Conservation (phyloP, 2,888 invertebrate genomes). For the Platycheirus rosarum region DNA sequence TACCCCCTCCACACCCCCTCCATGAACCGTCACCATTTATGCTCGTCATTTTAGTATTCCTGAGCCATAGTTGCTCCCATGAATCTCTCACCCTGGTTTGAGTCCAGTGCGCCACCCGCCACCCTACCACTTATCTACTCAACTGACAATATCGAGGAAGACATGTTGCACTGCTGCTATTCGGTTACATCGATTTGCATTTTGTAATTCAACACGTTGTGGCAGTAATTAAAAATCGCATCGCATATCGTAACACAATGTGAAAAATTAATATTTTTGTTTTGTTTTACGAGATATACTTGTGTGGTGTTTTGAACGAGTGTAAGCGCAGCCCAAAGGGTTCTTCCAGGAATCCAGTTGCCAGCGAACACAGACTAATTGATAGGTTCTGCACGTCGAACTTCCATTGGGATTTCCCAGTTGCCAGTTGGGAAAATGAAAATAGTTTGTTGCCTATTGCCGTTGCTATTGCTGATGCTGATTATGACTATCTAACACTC, state of each 20-base stretch:
- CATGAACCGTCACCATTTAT: background rate
- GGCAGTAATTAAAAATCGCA: constrained; percentile 68
- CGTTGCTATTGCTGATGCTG: no score
- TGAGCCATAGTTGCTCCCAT: constrained; percentile 55
- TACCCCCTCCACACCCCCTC: background rate
- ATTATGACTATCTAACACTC: no score
- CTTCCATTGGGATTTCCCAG: constrained; percentile 44
- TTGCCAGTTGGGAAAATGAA: background rate
- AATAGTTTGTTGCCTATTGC: background rate
- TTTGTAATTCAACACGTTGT: constrained; percentile 69
- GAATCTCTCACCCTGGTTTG: constrained; percentile 35
- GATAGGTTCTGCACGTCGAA: constrained; percentile 39
- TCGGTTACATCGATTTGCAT: constrained; percentile 51
- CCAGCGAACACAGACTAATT: constrained; percentile 35
- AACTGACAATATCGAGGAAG: constrained; percentile 67
- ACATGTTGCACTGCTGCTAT: constrained; percentile 51
- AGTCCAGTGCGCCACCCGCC: background rate
- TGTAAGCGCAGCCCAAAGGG: constrained; percentile 12
- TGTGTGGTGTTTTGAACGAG: no score
- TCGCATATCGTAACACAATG: constrained; percentile 59
- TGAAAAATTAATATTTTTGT: constrained; percentile 31
- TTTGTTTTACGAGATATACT: no score
- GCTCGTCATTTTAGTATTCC: constrained; percentile 50
- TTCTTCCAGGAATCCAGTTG: constrained; percentile 45
- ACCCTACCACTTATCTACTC: background rate